Evolutionary conservation across 35 echinoderm and acorn worm genomes (phyloP).

Genomic region (Lytechinus pictus): DNA sequence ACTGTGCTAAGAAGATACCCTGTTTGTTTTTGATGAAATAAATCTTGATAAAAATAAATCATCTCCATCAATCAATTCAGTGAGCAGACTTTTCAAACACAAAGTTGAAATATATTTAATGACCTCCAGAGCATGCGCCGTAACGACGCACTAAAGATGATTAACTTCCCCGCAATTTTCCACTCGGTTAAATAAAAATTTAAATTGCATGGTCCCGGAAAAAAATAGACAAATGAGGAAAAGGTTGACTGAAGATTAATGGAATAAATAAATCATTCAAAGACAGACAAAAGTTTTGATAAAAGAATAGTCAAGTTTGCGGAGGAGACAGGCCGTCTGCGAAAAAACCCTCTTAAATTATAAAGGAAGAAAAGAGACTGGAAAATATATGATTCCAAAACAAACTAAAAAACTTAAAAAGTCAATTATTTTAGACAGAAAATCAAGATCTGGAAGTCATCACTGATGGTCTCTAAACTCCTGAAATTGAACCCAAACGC

Average conservation of each 20-base stretch:
- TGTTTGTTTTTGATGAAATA: conserved; percentile 2
- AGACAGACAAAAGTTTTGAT: neutral
- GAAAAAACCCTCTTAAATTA: neutral
- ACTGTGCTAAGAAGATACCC: neutral
- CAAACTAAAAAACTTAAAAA: neutral
- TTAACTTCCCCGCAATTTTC: neutral
- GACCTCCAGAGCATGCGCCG: neutral
- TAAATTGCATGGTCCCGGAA: neutral
- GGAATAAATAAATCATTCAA: neutral
- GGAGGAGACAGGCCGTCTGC: neutral
- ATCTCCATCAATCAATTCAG: conserved; percentile 2
- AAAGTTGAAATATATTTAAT: neutral
- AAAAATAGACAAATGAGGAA: conserved; percentile 3
- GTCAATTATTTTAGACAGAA: neutral
- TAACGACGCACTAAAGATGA: neutral
- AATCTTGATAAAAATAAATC: neutral
- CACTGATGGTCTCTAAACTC: neutral
- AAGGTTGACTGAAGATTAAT: conserved; percentile 3
- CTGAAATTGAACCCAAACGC: neutral
- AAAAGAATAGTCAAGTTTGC: neutral
- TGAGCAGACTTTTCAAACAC: neutral
- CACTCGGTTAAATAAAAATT: neutral
- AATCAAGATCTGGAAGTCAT: neutral
- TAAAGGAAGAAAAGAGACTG: neutral
- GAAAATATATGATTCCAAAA: neutral